Evolutionary conservation across 2,113 vertebrate genomes (phyloP).

Genomic region (Mastomys coucha): DNA sequence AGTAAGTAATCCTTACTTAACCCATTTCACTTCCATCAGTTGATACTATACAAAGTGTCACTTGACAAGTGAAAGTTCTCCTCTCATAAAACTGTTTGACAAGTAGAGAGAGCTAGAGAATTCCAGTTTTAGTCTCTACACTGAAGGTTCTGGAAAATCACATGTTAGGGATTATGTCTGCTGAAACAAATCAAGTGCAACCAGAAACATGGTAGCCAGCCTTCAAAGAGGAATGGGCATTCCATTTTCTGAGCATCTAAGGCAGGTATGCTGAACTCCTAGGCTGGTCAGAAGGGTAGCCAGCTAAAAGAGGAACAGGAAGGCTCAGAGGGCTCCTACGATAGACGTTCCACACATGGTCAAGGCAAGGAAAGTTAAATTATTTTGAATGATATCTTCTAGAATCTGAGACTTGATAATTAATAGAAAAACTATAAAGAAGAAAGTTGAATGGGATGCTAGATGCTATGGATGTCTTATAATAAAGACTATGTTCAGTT

Average conservation of each 20-base stretch:
- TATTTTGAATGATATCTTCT: neutral
- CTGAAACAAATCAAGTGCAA: neutral
- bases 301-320: neutral
- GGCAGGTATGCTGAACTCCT: no score
- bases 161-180: neutral
- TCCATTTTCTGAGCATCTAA: neutral
- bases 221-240: neutral
- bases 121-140: neutral
- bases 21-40: neutral
- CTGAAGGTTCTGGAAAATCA: neutral
- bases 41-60: neutral
- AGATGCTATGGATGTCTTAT: neutral
- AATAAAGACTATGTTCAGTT: neutral
- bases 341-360: no score
- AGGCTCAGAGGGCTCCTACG: neutral
- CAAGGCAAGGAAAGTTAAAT: neutral
- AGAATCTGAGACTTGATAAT: no score
- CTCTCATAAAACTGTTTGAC: conserved; percentile 8
- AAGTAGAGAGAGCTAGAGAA: neutral
- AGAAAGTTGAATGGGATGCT: neutral
- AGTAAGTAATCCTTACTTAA: neutral
- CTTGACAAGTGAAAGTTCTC: neutral
- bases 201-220: neutral
- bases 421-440: neutral
- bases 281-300: neutral